Evolutionary conservation across 2,888 invertebrate genomes (phyloP), one percentile per base, ranked within the genome.

Genomic region (Macaria notata): DNA sequence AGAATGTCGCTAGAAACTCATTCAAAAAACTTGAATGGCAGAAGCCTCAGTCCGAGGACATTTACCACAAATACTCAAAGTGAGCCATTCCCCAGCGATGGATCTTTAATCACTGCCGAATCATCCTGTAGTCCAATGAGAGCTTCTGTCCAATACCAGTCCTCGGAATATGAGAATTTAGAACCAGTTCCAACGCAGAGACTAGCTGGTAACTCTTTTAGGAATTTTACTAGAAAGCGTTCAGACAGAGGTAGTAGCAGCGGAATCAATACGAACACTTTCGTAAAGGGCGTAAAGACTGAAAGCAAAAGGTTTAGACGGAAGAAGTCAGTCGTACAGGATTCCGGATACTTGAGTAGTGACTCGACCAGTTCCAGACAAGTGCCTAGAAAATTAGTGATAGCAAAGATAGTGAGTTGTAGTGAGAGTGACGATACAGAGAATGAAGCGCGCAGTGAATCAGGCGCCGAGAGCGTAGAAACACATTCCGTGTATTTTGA

Each of bases 401-500:
- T 93, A 59, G 90, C 92, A 9, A 92, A 93, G 73, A 90, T 86
- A 68, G 79, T 92, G 69, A 92, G 94, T 84, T 92, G 94, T 71
- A 94, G 95, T 82, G 96, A 94, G 73, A 96, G 96, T 62, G 96
- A 96, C 62, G 96, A 96, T 76, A 95, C 95, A n/a, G 93, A 94
- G 62, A 95, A 94, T 41, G 96, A 96, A 75, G 96, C 95, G 6
- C 93, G 95, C 63, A 96, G 96, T 86, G 97, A 97, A 86, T 97
- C 96, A 31, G 97, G 97, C 0, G 97, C 95, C 3, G 97, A 97
- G 78, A 97, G 96, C 86, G 92, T 96, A 33, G 97, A 96, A 74
- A 97, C 97, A 0, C 96, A 97, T 85, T 97, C 96, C 3, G 96
- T 97, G 43, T 95, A 96, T 77, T 96, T 96, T 72, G 96, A 95